These are phyloP conservation scores for Anthopleura xanthogrammica DNA, from an alignment of 92 coral and sea anemone genomes.

Conservation along the genomic window DNA sequence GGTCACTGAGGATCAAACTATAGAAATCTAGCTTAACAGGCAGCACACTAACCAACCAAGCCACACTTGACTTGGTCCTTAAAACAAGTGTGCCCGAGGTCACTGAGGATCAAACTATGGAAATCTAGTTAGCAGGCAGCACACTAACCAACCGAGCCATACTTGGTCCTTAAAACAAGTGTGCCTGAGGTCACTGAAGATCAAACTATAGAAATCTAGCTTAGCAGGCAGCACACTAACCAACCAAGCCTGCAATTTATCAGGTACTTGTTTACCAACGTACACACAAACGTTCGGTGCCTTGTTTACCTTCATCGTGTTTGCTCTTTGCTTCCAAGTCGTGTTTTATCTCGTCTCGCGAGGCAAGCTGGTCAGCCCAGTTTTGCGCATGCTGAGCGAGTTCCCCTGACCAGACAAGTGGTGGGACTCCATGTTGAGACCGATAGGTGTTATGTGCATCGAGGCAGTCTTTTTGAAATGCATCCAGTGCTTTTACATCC, in stretches of 20 bases:
- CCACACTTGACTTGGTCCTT: no score
- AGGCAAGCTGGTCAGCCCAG: constrained; percentile 92
- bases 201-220: no score
- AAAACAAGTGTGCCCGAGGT: no score
- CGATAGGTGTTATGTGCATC: constrained; percentile 90
- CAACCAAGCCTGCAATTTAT: no score
- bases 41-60: background rate
- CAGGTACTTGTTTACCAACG: no score
- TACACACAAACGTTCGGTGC: no score
- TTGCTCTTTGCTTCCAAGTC: constrained; percentile 48
- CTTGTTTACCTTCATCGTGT: constrained; percentile 21
- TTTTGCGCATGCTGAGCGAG: constrained; percentile 88
- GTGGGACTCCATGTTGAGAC: constrained; percentile 87
- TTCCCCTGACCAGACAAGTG: constrained; percentile 79
- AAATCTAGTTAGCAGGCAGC: background rate
- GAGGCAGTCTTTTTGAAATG: constrained; percentile 63
- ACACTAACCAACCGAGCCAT: background rate
- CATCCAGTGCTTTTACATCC: background rate
- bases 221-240: background rate
- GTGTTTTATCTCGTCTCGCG: constrained; percentile 71
- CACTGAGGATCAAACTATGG: background rate
- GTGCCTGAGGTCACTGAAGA: no score
- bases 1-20: background rate
- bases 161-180: no score
- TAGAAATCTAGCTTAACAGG: background rate